phyloP scores from a whole-genome alignment of 1,140 invertebrate species.

The Conus ventricosus region DNA sequence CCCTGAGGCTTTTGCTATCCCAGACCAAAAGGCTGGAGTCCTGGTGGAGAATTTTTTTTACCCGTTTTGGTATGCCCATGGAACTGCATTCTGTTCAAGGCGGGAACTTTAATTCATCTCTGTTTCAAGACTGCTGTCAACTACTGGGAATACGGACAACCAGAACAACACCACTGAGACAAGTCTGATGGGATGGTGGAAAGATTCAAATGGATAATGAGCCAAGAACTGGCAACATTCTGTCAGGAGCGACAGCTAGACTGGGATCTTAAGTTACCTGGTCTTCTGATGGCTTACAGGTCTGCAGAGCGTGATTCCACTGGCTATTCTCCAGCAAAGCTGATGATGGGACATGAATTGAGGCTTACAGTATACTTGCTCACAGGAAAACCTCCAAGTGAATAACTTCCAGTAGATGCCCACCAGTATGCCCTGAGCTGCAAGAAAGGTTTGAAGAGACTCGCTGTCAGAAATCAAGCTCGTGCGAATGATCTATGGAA shows the following conservation, averaged over 20 bases:
- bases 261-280: neutral
- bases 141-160: constrained; percentile 28
- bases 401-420: too few relatives aligned
- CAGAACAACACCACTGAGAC: neutral
- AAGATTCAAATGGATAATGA: constrained; percentile 25
- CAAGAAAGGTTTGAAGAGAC: too few relatives aligned
- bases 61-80: constrained; percentile 24
- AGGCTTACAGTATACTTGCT: too few relatives aligned
- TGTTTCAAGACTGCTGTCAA: constrained; percentile 21
- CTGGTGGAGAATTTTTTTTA: constrained; percentile 35
- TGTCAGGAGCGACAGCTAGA: neutral
- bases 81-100: constrained; percentile 41
- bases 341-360: too few relatives aligned
- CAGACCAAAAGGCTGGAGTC: constrained; percentile 9
- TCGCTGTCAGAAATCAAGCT: too few relatives aligned
- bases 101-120: constrained; percentile 58
- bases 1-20: constrained; percentile 38
- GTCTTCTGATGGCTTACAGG: neutral
- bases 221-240: neutral
- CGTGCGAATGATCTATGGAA: too few relatives aligned
- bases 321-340: too few relatives aligned
- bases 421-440: too few relatives aligned
- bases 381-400: too few relatives aligned
- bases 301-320: neutral
- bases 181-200: constrained; percentile 33